A percentile compares a stretch with the other conserved stretches of the same genome.
Evolutionary conservation across 2,113 vertebrate genomes (phyloP).

Genomic region (Zapornia atra): DNA sequence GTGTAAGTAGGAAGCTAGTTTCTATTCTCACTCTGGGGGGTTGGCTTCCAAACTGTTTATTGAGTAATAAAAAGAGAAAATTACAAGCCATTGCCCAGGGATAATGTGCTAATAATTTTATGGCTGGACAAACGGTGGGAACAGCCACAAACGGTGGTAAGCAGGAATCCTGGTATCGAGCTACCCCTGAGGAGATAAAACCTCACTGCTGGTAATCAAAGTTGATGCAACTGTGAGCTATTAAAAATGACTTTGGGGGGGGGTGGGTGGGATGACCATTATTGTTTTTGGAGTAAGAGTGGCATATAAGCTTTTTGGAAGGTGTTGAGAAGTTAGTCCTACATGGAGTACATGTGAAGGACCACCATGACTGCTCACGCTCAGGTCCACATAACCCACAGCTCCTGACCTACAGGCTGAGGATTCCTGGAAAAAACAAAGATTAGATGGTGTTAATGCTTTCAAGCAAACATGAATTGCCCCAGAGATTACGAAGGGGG

Average conservation of each 20-base stretch:
- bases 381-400: neutral
- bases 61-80: conserved; percentile 76
- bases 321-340: neutral
- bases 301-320: neutral
- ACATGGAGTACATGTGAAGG: neutral
- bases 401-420: neutral
- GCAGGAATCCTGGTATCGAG: conserved; percentile 41
- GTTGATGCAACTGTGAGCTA: neutral
- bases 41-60: conserved; percentile 73
- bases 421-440: neutral
- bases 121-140: conserved; percentile 57
- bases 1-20: conserved; percentile 51
- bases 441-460: neutral
- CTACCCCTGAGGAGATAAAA: conserved; percentile 48
- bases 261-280: neutral
- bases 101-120: conserved; percentile 75
- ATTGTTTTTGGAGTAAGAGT: neutral
- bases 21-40: conserved; percentile 58
- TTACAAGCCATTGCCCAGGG: conserved; percentile 67
- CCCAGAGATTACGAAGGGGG: neutral
- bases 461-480: neutral
- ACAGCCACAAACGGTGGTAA: conserved; percentile 57
- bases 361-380: neutral
- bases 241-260: neutral
- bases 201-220: neutral